A percentile compares a stretch with the other conserved stretches of the same genome.
phyloP scores from a whole-genome alignment of 2,888 invertebrate genomes.

The Heterodera filipjevi region DNA sequence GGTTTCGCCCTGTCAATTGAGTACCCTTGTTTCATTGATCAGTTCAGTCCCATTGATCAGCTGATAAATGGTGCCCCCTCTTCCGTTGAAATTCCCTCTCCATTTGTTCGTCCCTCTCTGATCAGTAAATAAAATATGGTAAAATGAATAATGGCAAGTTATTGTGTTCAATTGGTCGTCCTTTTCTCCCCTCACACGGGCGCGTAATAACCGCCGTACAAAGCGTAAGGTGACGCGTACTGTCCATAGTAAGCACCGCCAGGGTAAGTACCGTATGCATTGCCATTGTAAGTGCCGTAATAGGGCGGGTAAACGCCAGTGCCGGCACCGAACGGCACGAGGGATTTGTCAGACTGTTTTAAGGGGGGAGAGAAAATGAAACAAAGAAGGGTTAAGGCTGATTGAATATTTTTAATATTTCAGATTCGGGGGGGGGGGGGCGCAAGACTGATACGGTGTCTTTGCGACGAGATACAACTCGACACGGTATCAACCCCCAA shows the following conservation, averaged over 20 bases:
- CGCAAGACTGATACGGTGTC: too few species aligned
- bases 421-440: too few species aligned
- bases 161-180: background rate
- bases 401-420: too few species aligned
- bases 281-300: conserved; percentile 27
- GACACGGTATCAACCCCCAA: too few species aligned
- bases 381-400: too few species aligned
- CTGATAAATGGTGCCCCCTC: background rate
- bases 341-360: conserved; percentile 30
- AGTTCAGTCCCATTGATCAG: background rate
- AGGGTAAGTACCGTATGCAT: conserved; percentile 26
- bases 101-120: background rate
- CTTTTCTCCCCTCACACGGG: background rate
- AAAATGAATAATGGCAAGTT: conserved; percentile 13
- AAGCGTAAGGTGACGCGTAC: conserved; percentile 25
- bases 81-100: background rate
- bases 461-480: too few species aligned
- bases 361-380: background rate
- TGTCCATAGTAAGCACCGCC: conserved; percentile 18
- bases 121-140: background rate
- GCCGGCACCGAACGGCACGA: conserved; percentile 28
- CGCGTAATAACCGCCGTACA: conserved; percentile 31
- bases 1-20: too few species aligned
- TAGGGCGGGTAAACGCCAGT: conserved; percentile 19
- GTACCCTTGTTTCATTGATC: too few species aligned